These are phyloP conservation scores for Tipula unca DNA, from an alignment of 2,888 invertebrate genomes.

Conservation along the genomic window DNA sequence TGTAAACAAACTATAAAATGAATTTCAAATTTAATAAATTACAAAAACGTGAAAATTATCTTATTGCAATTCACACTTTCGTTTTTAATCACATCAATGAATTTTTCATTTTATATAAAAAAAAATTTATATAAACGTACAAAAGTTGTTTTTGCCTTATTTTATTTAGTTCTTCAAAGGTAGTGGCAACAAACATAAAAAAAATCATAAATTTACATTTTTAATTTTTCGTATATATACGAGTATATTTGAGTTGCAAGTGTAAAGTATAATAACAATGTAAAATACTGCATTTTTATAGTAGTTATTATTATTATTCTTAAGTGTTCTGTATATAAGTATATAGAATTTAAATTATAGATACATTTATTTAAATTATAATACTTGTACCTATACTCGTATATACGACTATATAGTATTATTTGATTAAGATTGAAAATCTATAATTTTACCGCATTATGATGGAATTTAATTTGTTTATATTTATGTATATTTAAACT, in stretches of 20 bases:
- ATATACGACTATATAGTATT: neutral
- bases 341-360: neutral
- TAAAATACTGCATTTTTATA: too few species aligned
- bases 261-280: neutral
- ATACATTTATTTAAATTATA: neutral
- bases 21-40: neutral
- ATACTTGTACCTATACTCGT: too few species aligned
- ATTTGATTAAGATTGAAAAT: neutral
- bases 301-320: neutral
- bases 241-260: neutral
- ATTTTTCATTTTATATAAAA: neutral
- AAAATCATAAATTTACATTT: neutral
- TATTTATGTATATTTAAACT: too few species aligned
- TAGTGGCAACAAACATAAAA: neutral
- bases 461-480: neutral
- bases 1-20: neutral
- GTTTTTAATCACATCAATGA: neutral
- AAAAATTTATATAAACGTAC: neutral
- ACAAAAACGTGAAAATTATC: neutral
- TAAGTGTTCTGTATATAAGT: neutral
- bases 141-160: neutral
- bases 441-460: neutral
- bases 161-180: neutral
- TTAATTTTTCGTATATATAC: neutral
- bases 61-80: neutral